These are phyloP conservation scores for Corapipo altera DNA, from an alignment of 2,113 vertebrate species.

Conservation along the genomic window DNA sequence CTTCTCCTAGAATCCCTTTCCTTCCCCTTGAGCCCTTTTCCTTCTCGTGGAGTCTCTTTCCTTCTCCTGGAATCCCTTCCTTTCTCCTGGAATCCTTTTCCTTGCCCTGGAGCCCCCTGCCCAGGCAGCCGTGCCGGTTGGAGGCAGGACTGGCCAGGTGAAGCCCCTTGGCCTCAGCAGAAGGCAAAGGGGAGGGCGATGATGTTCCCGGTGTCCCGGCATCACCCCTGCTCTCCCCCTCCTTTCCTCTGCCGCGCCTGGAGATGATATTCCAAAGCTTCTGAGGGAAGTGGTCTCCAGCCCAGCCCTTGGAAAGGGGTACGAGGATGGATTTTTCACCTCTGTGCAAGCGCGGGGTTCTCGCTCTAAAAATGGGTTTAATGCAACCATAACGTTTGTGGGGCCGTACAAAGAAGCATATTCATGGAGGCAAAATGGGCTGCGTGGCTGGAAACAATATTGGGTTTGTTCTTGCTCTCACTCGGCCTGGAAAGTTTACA, in stretches of 20 bases:
- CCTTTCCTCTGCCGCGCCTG: not conserved
- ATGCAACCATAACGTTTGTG: conserved; percentile 80
- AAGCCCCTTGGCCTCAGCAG: too few relatives aligned
- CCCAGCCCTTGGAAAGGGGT: not conserved
- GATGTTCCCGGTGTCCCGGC: not conserved
- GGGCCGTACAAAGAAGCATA: conserved; percentile 77
- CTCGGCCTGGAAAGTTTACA: conserved; percentile 55
- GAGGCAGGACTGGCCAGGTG: fast-evolving
- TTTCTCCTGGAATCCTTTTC: too few relatives aligned
- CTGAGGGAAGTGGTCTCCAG: not conserved
- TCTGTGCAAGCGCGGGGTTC: conserved; percentile 35
- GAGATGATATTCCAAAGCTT: not conserved
- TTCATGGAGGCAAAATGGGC: conserved; percentile 70
- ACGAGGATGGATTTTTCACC: not conserved
- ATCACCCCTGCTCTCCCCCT: not conserved
- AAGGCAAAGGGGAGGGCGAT: fast-evolving
- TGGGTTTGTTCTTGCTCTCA: conserved; percentile 66
- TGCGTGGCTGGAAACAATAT: conserved; percentile 72
- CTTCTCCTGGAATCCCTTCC: too few relatives aligned
- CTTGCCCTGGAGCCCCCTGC: not conserved
- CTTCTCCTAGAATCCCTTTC: too few relatives aligned
- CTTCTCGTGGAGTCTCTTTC: too few relatives aligned
- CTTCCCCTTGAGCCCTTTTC: too few relatives aligned
- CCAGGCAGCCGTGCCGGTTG: not conserved
- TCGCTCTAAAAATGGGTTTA: conserved; percentile 76